Evolutionary conservation across 2,888 invertebrate species (phyloP), one percentile per base, ranked within the genome.

Genomic region (Coenonympha arcania): DNA sequence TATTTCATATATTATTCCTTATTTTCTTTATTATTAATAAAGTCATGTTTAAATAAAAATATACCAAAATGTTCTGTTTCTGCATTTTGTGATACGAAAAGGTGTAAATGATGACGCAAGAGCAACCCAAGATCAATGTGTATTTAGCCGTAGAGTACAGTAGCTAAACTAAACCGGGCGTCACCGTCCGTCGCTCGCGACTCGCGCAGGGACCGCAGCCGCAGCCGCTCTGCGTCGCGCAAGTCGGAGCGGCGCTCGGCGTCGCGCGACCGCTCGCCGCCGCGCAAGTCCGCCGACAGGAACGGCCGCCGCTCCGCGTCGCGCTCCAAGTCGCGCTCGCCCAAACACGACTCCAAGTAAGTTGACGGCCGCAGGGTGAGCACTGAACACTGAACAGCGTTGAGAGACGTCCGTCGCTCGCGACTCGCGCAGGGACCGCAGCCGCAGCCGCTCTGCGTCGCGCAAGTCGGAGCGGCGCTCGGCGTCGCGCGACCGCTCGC

Each of bases 291-390:
- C 4, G 57, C 56, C 9, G 70, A 72, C 60, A 63, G 56, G 56
- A 71, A 70, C 69, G 28, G 62, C 47, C 13, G 69, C 66, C 54
- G 52, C 43, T 74, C 78, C 0, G 57, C 63, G 0, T 73, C 78
- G 33, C 62, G 79, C 15, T 76, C 78, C 46, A 88, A 88, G 63
- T 88, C 90, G 18, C 80, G 87, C 50, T 88, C 88, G 57, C 85
- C 88, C 64, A 73, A 72, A 34, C 54, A 40, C 28, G 63, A 63
- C 67, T 52, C 50, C 48, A 79, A 79, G 82, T 82, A 69, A 81
- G 80, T 81, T 43, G 18, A 4, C 3, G 24, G 4, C 1, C 2
- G 61, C n/a, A n/a, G n/a, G n/a, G n/a, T n/a, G n/a, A n/a, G n/a
- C n/a, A 9, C 24, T 2, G 8, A 8, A 24, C 24, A 6, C 24